phyloP scores from a whole-genome alignment of 2,888 invertebrate species.

The Noctua janthina region DNA sequence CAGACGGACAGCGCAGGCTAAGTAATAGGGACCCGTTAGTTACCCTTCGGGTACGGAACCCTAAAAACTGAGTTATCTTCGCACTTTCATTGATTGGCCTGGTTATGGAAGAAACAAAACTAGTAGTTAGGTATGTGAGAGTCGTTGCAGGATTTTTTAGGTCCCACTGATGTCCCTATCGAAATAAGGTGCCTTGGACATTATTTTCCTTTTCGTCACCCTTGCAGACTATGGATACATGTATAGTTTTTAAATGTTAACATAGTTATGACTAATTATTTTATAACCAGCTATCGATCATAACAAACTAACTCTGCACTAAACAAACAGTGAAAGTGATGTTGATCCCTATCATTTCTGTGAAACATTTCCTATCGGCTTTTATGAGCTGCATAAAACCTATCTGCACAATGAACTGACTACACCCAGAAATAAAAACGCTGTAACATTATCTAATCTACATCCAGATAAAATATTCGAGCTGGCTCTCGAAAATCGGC shows the following conservation, averaged over 20 bases:
- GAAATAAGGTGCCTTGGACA: background rate
- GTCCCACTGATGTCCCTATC: background rate
- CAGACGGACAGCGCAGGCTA: too few species aligned
- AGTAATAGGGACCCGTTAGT: too few species aligned
- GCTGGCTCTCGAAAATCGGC: slow-evolving; percentile 8
- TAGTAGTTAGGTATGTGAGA: background rate
- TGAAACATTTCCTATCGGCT: background rate
- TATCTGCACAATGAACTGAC: slow-evolving; percentile 1
- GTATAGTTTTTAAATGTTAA: background rate
- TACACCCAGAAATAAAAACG: slow-evolving; percentile 20
- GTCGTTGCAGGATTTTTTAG: background rate
- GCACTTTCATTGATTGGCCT: background rate
- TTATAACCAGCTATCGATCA: background rate
- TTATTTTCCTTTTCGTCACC: background rate
- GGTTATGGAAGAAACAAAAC: background rate
- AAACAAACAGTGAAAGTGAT: slow-evolving; percentile 26
- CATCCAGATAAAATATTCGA: slow-evolving; percentile 38
- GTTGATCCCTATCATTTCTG: slow-evolving; percentile 9
- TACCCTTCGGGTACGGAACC: too few species aligned
- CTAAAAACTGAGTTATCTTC: too few species aligned
- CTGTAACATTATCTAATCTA: slow-evolving; percentile 48
- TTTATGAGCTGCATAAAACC: slow-evolving; percentile 17
- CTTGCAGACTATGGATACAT: background rate
- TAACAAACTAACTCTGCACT: slow-evolving; percentile 6
- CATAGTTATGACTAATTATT: background rate